Base-by-base conservation (phyloP, 2,113 vertebrate genomes). In the Columba livia region DNA sequence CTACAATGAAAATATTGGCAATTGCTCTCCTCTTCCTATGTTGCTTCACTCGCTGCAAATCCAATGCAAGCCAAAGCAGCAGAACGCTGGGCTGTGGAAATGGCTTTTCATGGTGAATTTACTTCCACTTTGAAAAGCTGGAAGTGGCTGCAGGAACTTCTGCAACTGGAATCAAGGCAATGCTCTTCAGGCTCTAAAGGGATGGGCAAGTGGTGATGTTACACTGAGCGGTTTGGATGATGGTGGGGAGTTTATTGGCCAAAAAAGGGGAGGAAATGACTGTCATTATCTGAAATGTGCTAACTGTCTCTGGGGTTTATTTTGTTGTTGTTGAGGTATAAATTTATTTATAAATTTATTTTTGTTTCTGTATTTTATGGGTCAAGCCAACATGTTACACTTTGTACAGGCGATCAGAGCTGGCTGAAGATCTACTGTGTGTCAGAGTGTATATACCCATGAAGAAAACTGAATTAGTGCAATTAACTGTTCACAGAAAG, bases 361-460 rank as follows among this genome's bases (percentile, higher is more conserved):
- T 75, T 72, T 57, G 5, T 70, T 28, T 66, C 3, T 58, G 0
- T 62, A 1, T 64, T n/a, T 5, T 58, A 56, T 78, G 65, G 5
- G 20, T 44, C 58, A 42, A 44, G 32, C 4, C 1, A 64, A 29
- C 6, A 2, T 8, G 5, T 64, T 60, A 40, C 2, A 3, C 28
- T 74, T 65, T 11, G 6, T 21, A 5, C 18, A 32, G 28, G 31
- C 48, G 8, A 7, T 10, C 50, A 61, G 54, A 86, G 25, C 8
- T 12, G 36, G 42, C 11, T 60, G 62, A 31, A 44, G 31, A 6
- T 36, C 21, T n/a, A 17, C 34, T 53, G 56, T 26, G 19, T 44
- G 53, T 29, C 36, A 40, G 15, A 38, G 29, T 58, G 29, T 7
- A 40, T 26, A 24, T 0, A 2, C 12, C 36, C 0, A 1, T 25